These are phyloP conservation scores for Enoplolaimus lenunculus DNA, from an alignment of 2,888 invertebrate species.

Conservation along the genomic window DNA sequence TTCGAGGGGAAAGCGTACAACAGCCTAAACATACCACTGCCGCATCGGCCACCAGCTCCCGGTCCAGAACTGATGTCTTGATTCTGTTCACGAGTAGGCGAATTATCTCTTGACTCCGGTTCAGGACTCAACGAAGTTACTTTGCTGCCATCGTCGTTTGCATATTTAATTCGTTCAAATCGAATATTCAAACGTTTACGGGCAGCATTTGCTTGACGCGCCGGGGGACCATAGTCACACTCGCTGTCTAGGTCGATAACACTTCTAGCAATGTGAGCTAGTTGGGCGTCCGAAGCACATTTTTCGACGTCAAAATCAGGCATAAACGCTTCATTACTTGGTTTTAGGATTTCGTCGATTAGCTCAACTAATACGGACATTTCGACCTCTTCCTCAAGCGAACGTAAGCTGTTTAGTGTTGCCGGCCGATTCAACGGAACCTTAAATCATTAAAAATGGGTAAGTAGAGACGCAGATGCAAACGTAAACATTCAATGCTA, in stretches of 20 bases:
- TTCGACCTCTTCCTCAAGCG: slow-evolving; percentile 23
- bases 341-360: slow-evolving; percentile 21
- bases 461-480: too few relatives aligned
- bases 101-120: too few relatives aligned
- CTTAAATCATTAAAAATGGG: background rate
- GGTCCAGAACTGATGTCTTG: too few relatives aligned
- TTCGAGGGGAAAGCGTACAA: too few relatives aligned
- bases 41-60: too few relatives aligned
- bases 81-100: too few relatives aligned
- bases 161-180: background rate
- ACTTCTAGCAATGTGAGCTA: too few relatives aligned
- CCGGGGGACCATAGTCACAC: background rate
- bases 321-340: too few relatives aligned
- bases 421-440: background rate
- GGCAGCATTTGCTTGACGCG: background rate
- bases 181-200: background rate
- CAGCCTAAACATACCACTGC: too few relatives aligned
- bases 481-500: too few relatives aligned
- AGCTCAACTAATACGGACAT: slow-evolving; percentile 22
- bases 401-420: slow-evolving; percentile 8
- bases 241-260: background rate
- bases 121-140: background rate
- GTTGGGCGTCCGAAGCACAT: background rate
- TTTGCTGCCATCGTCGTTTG: background rate
- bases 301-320: background rate